phyloP scores from a whole-genome alignment of 2,113 vertebrate species.

The Mola mola region DNA sequence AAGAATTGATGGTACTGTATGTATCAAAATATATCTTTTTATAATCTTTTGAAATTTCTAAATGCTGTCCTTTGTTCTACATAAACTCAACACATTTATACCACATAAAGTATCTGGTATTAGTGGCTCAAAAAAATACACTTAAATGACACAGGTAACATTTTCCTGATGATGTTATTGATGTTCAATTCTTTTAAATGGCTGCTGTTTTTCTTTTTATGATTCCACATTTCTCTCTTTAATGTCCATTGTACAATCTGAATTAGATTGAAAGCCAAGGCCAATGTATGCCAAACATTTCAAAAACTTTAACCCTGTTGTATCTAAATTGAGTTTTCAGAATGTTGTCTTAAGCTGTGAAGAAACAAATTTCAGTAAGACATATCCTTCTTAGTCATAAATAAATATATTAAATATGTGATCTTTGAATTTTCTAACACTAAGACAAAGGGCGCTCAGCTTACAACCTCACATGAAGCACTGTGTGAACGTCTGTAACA shows the following conservation, averaged over 20 bases:
- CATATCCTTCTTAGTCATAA: neutral
- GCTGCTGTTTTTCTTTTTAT: neutral
- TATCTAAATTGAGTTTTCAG: neutral
- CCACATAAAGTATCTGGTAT: too few relatives aligned
- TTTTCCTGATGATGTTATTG: neutral
- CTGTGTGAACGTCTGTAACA: constrained; percentile 20
- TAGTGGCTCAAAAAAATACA: neutral
- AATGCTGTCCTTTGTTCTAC: too few relatives aligned
- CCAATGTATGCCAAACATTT: constrained; percentile 33
- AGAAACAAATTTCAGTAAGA: constrained; percentile 9
- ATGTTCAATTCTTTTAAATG: neutral
- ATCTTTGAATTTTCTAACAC: neutral
- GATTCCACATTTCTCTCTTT: too few relatives aligned
- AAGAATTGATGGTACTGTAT: constrained; percentile 1
- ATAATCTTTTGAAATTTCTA: neutral
- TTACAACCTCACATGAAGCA: constrained; percentile 15
- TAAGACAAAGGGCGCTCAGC: constrained; percentile 13
- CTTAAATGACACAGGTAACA: neutral
- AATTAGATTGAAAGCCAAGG: constrained; percentile 12
- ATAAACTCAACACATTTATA: too few relatives aligned
- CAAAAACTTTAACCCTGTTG: neutral
- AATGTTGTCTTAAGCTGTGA: constrained; percentile 6
- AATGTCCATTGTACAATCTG: neutral
- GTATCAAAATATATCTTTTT: neutral
- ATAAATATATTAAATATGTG: neutral